Percentiles rank a stretch among this genome's conserved stretches.
Evolutionary conservation across 1,140 invertebrate species (phyloP).

Genomic region (Ladona fulva): DNA sequence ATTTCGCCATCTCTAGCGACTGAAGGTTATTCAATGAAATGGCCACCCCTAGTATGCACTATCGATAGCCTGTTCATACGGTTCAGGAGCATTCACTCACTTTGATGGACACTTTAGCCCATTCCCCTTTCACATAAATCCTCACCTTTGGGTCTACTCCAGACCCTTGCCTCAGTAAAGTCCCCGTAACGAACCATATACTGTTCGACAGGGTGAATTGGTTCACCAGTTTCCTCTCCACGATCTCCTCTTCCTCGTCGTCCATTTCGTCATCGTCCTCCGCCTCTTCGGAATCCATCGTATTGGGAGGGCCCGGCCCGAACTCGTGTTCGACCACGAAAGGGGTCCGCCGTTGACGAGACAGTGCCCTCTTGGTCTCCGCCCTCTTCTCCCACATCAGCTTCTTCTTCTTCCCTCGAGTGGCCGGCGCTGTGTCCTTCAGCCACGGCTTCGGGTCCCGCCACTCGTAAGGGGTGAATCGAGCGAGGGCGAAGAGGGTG

Average conservation of each 20-base stretch:
- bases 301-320: background rate
- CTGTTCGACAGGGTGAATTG: slow-evolving; percentile 51
- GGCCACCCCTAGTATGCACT: too few species aligned
- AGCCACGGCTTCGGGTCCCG: slow-evolving; percentile 43
- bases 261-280: slow-evolving; percentile 21
- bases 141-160: slow-evolving; percentile 38
- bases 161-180: slow-evolving; percentile 47
- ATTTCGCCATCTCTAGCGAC: too few species aligned
- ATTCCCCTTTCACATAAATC: too few species aligned
- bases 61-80: too few species aligned
- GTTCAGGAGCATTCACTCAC: too few species aligned
- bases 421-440: background rate
- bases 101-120: too few species aligned
- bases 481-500: slow-evolving; percentile 49
- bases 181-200: slow-evolving; percentile 56
- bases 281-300: slow-evolving; percentile 21
- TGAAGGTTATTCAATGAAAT: too few species aligned
- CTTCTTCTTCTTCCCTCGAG: background rate
- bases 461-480: slow-evolving; percentile 52
- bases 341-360: background rate
- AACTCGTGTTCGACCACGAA: background rate
- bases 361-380: slow-evolving; percentile 20
- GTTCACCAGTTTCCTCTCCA: slow-evolving; percentile 38
- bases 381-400: slow-evolving; percentile 26
- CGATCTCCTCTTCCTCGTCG: background rate